Conservation (phyloP, 2,797 vertebrate genomes). For the Pangasius krempfi region DNA sequence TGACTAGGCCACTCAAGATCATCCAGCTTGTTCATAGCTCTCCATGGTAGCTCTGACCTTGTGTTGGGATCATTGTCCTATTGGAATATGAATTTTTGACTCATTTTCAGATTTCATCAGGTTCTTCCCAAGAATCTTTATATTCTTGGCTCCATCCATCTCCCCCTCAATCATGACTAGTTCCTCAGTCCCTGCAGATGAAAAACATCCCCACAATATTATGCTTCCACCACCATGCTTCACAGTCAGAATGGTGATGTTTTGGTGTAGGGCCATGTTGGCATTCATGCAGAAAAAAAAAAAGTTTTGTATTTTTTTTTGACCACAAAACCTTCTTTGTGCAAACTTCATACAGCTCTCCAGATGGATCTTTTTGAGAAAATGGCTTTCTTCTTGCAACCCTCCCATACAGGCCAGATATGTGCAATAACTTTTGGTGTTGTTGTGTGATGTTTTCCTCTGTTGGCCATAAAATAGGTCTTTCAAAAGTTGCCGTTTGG, state of each 20-base stretch:
- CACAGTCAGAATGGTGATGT: background rate
- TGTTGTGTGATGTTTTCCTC: background rate
- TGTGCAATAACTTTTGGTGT: background rate
- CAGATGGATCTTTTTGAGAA: background rate
- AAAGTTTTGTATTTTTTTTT: no score
- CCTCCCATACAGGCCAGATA: background rate
- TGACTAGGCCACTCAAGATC: background rate
- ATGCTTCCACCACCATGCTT: slow-evolving; percentile 6
- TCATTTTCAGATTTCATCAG: background rate
- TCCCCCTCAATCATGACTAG: background rate
- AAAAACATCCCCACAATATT: background rate
- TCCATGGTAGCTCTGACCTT: background rate
- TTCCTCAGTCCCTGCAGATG: background rate
- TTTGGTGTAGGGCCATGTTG: background rate
- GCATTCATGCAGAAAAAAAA: background rate
- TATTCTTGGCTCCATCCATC: background rate
- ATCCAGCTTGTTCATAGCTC: background rate
- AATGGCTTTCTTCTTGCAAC: background rate
- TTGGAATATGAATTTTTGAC: background rate
- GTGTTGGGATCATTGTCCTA: background rate
- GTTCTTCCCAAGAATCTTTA: background rate
- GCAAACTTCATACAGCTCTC: background rate
- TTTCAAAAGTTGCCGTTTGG: background rate
- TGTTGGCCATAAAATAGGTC: background rate
- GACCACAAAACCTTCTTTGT: background rate